phyloP scores from a whole-genome alignment of 1,140 invertebrate genomes.

The Sipha flava region DNA sequence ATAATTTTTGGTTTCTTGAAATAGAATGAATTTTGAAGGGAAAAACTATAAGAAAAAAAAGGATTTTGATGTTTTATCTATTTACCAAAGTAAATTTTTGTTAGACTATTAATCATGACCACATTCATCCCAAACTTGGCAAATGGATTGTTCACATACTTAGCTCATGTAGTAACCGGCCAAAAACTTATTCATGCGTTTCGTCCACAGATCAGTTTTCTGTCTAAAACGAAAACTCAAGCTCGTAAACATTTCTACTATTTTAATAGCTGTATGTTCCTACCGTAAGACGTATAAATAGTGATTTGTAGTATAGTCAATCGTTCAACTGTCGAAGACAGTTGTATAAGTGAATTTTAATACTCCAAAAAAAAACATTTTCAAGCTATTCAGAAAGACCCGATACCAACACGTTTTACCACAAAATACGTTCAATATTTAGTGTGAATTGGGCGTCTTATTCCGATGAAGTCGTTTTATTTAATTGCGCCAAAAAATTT shows the following conservation, averaged over 20 bases:
- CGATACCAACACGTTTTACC: too few relatives aligned
- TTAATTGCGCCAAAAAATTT: too few relatives aligned
- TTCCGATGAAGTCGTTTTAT: too few relatives aligned
- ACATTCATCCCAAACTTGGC: neutral
- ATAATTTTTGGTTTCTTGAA: too few relatives aligned
- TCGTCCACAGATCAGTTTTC: neutral
- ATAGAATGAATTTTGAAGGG: too few relatives aligned
- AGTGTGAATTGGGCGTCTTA: too few relatives aligned
- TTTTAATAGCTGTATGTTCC: neutral
- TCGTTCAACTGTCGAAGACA: neutral
- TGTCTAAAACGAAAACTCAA: neutral
- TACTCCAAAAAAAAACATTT: too few relatives aligned
- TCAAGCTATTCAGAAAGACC: too few relatives aligned
- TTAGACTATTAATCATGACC: neutral
- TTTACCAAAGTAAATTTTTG: neutral
- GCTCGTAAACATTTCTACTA: neutral
- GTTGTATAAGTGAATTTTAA: neutral
- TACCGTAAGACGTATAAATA: neutral
- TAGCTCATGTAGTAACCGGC: neutral
- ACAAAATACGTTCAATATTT: too few relatives aligned
- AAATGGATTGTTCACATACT: neutral
- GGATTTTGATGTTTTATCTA: neutral
- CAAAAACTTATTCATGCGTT: neutral
- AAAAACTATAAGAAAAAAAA: neutral
- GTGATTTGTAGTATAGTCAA: neutral